Evolutionary conservation across 2,797 vertebrate genomes (phyloP), one percentile per base, ranked within the genome.

Genomic region (Oryzias sinensis): DNA sequence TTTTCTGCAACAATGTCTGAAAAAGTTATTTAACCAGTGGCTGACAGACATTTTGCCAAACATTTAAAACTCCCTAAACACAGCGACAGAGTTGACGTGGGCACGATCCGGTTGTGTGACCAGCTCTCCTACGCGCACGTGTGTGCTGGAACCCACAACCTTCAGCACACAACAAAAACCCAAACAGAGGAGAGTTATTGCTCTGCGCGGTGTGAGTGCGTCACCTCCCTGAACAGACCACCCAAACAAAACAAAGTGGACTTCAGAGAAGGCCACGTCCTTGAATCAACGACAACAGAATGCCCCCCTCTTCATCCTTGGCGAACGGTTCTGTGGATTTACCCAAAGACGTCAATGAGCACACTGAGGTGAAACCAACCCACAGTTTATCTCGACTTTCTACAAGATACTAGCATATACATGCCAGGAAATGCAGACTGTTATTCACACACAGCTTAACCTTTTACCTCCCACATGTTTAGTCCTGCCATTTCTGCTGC

Each of bases 191-290:
- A 50, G 65, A 40, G 56, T 43, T 77, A 65, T 81, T 80, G 82
- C 74, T 61, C 71, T 46, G 74, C 53, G 65, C 43, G 18, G 60
- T 48, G 61, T 18, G 47, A 62, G 58, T 52, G 59, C 14, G 45
- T 63, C 20, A 74, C 74, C 74, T 84, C 61, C 70, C 63, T 53
- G 46, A 74, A 54, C 66, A 49, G 81, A 81, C 76, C 78, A 72
- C 83, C 82, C 84, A 85, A 88, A 83, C 82, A 86, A 81, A 74
- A 27, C 51, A 13, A 43, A 64, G 43, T 16, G 42, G 68, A 75
- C 70, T 74, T 64, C 50, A 61, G 25, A 69, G 61, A 64, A 76
- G 61, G 47, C 20, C 40, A 72, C 17, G 58, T 57, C 76, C 79
- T 66, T 53, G 65, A 74, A 42, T 67, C 6, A 67, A 75, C 11